Evolutionary conservation across 2,888 invertebrate genomes (phyloP), one percentile per base, ranked within the genome.

Genomic region (Luperina nickerlii): DNA sequence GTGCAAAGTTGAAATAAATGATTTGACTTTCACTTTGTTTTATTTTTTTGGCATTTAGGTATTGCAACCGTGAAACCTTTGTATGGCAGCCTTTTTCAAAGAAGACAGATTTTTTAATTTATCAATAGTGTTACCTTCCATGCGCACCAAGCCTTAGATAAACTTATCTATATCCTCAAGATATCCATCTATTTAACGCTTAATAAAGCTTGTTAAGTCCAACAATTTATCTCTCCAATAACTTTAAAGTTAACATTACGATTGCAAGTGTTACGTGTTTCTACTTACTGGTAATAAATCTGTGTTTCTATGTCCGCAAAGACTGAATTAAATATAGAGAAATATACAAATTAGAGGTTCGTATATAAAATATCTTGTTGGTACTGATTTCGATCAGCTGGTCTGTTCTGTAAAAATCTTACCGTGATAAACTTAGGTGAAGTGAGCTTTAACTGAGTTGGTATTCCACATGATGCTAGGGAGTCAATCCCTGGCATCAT

Each of bases 141-240:
- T 83, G 6, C 20, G 38, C 6, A 60, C 18, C 7, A 7, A 71
- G 78, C 60, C 66, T 81, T 67, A 83, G 15, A 71, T 83, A 83
- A 67, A 67, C 9, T 66, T 78, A 82, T 81, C 82, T 32, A 51
- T 45, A 83, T 81, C 78, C 63, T 70, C 66, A 45, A 79, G 84
- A 82, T 79, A 82, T 79, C 65, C 57, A 79, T 82, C 82, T 85
- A 81, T 75, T 81, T 75, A 81, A 81, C 85, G 67, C 85, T 70
- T 63, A 70, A 62, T 75, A 76, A 85, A 85, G 76, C 76, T 76
- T 62, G 78, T 83, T 78, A 54, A 32, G 32, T 51, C 48, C 13
- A 27, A 72, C 74, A 57, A 85, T 74, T 86, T 85, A 86, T 84
- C 77, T 74, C 54, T 70, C 2, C n/a, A 76, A 85, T 85, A 85